A percentile compares a stretch with the other conserved stretches of the same genome.
Evolutionary conservation across 2,113 vertebrate genomes (phyloP).

Genomic region (Brachyhypopomus occidentalis): DNA sequence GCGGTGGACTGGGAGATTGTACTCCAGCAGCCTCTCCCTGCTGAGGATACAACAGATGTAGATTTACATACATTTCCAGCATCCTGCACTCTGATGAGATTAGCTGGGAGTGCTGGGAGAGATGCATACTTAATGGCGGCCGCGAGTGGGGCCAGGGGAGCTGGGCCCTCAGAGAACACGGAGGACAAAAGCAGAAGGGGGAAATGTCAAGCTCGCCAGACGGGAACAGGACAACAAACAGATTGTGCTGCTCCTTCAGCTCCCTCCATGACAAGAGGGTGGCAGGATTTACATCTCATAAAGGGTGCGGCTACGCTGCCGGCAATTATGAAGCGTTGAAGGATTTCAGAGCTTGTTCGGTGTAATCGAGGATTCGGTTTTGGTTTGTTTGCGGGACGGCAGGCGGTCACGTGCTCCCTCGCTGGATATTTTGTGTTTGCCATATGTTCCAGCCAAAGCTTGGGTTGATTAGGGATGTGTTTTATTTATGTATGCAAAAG

Average conservation of each 20-base stretch:
- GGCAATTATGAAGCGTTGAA: constrained; percentile 57
- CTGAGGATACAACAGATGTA: constrained; percentile 87
- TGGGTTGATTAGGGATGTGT: constrained; percentile 33
- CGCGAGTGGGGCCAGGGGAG: constrained; percentile 78
- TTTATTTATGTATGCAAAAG: constrained; percentile 47
- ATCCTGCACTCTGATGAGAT: constrained; percentile 87
- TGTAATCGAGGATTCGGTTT: constrained; percentile 50
- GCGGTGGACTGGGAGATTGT: constrained; percentile 64
- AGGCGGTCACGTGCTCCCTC: constrained; percentile 30
- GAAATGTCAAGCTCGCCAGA: constrained; percentile 75
- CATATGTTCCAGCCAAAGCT: constrained; percentile 41
- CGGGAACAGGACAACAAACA: constrained; percentile 75
- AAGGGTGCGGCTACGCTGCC: constrained; percentile 47
- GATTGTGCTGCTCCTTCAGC: constrained; percentile 56
- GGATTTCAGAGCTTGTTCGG: constrained; percentile 50
- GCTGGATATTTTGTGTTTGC: constrained; percentile 38
- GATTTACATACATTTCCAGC: constrained; percentile 88
- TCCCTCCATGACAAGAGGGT: constrained; percentile 57
- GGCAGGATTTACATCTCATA: constrained; percentile 61
- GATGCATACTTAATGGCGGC: constrained; percentile 89
- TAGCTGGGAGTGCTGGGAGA: constrained; percentile 78
- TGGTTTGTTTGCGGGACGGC: constrained; percentile 40
- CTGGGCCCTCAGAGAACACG: constrained; percentile 76
- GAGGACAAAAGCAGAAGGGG: constrained; percentile 72
- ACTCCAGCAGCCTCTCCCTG: constrained; percentile 82